Evolutionary conservation across 1,140 invertebrate genomes (phyloP).

Genomic region (Tribolium madens): DNA sequence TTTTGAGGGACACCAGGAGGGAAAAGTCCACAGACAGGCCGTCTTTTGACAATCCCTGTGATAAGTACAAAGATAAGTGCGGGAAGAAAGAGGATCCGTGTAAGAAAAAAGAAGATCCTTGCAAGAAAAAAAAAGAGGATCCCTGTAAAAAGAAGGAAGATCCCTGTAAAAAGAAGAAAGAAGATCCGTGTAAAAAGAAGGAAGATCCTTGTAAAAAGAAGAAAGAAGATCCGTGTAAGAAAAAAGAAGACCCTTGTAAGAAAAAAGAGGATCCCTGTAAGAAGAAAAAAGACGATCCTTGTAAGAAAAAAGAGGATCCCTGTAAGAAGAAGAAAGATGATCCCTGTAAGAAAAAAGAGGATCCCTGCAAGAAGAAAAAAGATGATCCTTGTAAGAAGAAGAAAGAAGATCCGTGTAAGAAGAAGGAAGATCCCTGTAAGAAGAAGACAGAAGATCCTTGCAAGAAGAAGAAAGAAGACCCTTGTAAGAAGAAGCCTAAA

Average conservation of each 20-base stretch:
- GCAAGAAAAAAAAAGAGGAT: neutral
- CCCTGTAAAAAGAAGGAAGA: slow-evolving; percentile 23
- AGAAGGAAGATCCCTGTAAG: slow-evolving; percentile 31
- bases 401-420: slow-evolving; percentile 21
- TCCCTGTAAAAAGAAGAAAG: slow-evolving; percentile 10
- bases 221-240: slow-evolving; percentile 44
- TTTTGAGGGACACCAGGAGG: too few species aligned
- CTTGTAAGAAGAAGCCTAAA: slow-evolving; percentile 31
- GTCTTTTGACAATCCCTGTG: too few species aligned
- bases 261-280: slow-evolving; percentile 9
- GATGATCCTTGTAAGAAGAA: slow-evolving; percentile 25
- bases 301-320: slow-evolving; percentile 29
- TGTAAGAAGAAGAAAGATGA: slow-evolving; percentile 12
- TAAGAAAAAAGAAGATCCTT: slow-evolving; percentile 37
- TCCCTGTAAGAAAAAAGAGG: slow-evolving; percentile 4
- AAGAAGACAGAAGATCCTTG: slow-evolving; percentile 29
- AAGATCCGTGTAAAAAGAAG: slow-evolving; percentile 33
- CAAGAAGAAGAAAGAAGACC: slow-evolving; percentile 31
- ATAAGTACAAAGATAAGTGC: too few species aligned
- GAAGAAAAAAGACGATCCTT: slow-evolving; percentile 13
- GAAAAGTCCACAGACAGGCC: too few species aligned
- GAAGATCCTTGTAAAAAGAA: slow-evolving; percentile 31
- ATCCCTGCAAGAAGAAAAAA: slow-evolving; percentile 29
- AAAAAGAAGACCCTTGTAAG: slow-evolving; percentile 26
- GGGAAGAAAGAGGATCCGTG: neutral